These are phyloP conservation scores for Lacerta agilis DNA, from an alignment of 2,797 vertebrate genomes.

Conservation along the genomic window DNA sequence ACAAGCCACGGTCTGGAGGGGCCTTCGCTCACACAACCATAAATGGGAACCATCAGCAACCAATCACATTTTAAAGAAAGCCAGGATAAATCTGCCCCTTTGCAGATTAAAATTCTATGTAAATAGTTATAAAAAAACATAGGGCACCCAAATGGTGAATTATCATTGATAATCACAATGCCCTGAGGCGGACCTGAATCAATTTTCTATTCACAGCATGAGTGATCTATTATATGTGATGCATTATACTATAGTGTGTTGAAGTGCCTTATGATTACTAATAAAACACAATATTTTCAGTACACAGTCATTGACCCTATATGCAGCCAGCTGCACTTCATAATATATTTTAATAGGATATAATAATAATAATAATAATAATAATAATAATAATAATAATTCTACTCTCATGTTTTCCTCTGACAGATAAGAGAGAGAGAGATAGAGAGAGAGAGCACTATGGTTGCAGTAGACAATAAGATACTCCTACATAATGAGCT, in stretches of 20 bases:
- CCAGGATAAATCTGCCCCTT: not conserved
- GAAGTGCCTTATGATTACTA: constrained; percentile 17
- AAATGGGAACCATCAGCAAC: not conserved
- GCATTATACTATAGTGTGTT: constrained; percentile 4
- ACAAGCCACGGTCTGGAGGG: no score
- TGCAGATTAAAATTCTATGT: constrained; percentile 12
- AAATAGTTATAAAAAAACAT: constrained; percentile 13
- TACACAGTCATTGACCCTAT: not conserved
- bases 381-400: constrained; percentile 1
- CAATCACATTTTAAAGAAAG: not conserved
- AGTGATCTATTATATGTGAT: constrained; percentile 23
- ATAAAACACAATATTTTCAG: constrained; percentile 26
- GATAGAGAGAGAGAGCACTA: no score
- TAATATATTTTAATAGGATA: not conserved
- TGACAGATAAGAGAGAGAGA: no score
- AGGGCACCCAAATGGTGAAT: constrained; percentile 12
- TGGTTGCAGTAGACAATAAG: not conserved
- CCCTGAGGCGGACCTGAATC: not conserved
- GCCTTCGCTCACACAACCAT: not conserved
- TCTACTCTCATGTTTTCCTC: no score
- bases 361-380: not conserved
- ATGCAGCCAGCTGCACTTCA: not conserved
- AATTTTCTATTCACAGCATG: constrained; percentile 24
- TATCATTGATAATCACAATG: constrained; percentile 25
- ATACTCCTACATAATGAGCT: not conserved